Percentiles rank a stretch among this genome's conserved stretches.
Evolutionary conservation across 2,797 vertebrate species (phyloP).

Genomic region (Catostomus latipinnis): DNA sequence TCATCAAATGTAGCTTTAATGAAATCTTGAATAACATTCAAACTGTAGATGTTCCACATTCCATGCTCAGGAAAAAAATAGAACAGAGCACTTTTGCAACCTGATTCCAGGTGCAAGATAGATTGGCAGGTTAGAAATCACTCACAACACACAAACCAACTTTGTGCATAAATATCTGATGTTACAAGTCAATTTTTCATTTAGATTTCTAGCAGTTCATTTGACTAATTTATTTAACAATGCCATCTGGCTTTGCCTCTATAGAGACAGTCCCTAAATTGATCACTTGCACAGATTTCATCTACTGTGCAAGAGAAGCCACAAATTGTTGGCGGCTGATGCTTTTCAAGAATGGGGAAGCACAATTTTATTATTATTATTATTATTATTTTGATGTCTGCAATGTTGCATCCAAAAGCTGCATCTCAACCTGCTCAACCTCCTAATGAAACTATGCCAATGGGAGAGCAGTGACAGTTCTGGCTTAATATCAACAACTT

Average conservation of each 20-base stretch:
- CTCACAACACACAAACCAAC: background rate
- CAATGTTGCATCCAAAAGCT: too few species aligned
- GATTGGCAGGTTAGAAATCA: background rate
- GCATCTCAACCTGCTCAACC: too few species aligned
- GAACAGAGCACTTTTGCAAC: background rate
- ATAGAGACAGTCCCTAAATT: slow-evolving; percentile 21
- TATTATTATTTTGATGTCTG: too few species aligned
- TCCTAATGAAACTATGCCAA: too few species aligned
- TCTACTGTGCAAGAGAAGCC: slow-evolving; percentile 29
- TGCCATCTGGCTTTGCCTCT: slow-evolving; percentile 11
- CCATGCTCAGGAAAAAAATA: background rate
- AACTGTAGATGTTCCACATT: slow-evolving; percentile 27
- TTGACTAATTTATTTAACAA: slow-evolving; percentile 32
- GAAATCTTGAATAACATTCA: slow-evolving; percentile 20
- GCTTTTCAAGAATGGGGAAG: too few species aligned
- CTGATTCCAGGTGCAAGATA: slow-evolving; percentile 20
- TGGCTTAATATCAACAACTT: too few species aligned
- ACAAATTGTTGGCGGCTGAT: slow-evolving; percentile 24
- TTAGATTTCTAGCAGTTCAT: slow-evolving; percentile 26
- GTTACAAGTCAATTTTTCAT: slow-evolving; percentile 5
- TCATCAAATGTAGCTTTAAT: slow-evolving; percentile 35
- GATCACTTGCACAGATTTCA: slow-evolving; percentile 29
- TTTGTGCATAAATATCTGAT: background rate
- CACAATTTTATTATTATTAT: too few species aligned
- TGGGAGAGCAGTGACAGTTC: too few species aligned